Evolutionary conservation across 2,797 vertebrate genomes (phyloP).

Genomic region (Malacoraja senta): DNA sequence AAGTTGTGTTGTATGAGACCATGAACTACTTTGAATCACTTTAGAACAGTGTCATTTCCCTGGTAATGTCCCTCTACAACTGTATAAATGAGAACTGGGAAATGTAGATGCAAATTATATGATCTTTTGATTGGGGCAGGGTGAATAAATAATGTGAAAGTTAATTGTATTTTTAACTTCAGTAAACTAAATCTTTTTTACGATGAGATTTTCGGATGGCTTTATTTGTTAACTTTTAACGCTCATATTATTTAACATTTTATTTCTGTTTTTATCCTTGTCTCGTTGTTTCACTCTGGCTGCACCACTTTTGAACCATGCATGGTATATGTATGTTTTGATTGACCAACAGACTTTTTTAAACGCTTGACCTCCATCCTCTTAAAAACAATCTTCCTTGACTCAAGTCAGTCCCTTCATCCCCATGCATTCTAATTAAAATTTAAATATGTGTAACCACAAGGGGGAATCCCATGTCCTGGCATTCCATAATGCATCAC

Average conservation of each 20-base stretch:
- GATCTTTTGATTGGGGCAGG: background rate
- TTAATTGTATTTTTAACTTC: background rate
- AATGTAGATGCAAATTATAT: background rate
- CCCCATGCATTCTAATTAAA: background rate
- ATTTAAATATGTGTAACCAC: background rate
- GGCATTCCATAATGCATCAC: background rate
- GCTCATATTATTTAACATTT: too few relatives aligned
- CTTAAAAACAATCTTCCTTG: background rate
- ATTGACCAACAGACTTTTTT: background rate
- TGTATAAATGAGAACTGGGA: background rate
- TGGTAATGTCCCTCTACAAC: background rate
- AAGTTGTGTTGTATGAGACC: background rate
- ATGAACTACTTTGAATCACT: background rate
- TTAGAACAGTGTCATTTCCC: background rate
- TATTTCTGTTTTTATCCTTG: background rate
- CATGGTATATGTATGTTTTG: background rate
- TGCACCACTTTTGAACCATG: background rate
- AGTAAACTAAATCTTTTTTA: background rate
- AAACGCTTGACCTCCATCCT: background rate
- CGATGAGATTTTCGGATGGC: background rate
- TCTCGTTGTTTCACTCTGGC: background rate
- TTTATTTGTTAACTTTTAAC: background rate
- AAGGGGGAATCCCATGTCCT: background rate
- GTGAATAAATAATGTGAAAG: background rate
- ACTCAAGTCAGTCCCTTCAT: too few relatives aligned